Evolutionary conservation across 2,113 vertebrate genomes (phyloP), one percentile per base, ranked within the genome.

Genomic region (Circaetus gallicus): DNA sequence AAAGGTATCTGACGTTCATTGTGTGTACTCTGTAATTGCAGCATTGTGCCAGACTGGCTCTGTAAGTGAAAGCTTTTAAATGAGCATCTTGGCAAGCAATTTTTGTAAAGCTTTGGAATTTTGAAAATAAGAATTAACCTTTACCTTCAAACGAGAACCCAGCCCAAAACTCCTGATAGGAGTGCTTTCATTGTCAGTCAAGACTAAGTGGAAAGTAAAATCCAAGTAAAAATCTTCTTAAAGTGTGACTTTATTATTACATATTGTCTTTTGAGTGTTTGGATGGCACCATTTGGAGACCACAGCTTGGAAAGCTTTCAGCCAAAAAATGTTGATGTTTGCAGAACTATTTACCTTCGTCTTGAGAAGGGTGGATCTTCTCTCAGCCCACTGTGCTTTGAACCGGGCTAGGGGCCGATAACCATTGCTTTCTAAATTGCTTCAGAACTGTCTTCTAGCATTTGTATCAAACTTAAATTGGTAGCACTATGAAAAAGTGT

Each of bases 1-100:
- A 69, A 69, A 98, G 97, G 98, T 98, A 95, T 49, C 13, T 86
- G 50, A 76, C 2, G 1, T 61, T 86, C 14, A 42, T n/a, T 79
- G 10, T 47, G 34, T 43, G 32, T 32, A 38, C 34, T 66, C 56
- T 65, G 21, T 63, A 56, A 74, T 16, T 63, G 13, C 55, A 78
- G 63, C 55, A 47, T 45, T 56, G 38, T 89, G 47, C 21, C 83
- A 69, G n/a, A 32, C 38, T 50, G 29, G 22, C 19, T 90, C 16
- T 66, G 21, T 40, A 43, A 92, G 34, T 29, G 28, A 61, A 36
- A 3, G 4, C 45, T 82, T 93, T 91, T 25, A 85, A 94, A 74
- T 43, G 0, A 71, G 20, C 52, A 38, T 66, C 55, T 79, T 50
- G 16, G 21, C 42, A 80, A 82, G 49, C 43, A 89, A 20, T 58